Conservation (phyloP, 2,888 invertebrate genomes). For the Eumacrocentrus americanus region DNA sequence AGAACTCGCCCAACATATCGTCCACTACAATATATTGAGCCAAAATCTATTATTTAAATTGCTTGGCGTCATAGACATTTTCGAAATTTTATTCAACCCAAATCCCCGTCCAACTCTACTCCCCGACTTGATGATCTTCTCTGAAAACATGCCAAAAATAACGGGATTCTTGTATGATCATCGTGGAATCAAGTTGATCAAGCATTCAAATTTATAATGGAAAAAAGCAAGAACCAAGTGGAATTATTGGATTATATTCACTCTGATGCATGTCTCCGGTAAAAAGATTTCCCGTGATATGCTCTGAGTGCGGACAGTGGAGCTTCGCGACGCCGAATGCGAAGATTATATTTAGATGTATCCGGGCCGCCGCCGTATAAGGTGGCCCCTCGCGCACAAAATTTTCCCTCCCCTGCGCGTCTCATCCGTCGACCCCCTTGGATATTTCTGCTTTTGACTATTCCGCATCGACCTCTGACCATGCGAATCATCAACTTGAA, state of each 20-base stretch:
- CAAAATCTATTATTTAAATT: no score
- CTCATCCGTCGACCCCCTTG: constrained; percentile 23
- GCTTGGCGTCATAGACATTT: no score
- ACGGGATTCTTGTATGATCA: no score
- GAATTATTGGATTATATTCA: not conserved
- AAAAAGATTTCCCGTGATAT: constrained; percentile 39
- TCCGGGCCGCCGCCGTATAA: constrained; percentile 61
- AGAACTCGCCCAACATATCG: no score
- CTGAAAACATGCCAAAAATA: no score
- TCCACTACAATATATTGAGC: no score
- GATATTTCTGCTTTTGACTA: constrained; percentile 33
- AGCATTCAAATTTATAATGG: no score
- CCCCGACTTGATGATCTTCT: no score
- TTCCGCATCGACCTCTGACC: constrained; percentile 14
- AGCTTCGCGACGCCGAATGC: constrained; percentile 52
- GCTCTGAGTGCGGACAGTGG: constrained; percentile 43
- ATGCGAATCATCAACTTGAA: not conserved
- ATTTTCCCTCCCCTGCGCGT: constrained; percentile 34
- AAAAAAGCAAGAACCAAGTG: no score
- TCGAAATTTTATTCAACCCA: no score
- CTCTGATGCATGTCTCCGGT: constrained; percentile 12
- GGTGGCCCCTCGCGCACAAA: constrained; percentile 52
- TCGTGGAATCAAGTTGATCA: no score
- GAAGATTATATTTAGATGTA: constrained; percentile 60
- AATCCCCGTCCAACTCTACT: no score